phyloP scores from a whole-genome alignment of 2,797 vertebrate species.

The Synanceia verrucosa region DNA sequence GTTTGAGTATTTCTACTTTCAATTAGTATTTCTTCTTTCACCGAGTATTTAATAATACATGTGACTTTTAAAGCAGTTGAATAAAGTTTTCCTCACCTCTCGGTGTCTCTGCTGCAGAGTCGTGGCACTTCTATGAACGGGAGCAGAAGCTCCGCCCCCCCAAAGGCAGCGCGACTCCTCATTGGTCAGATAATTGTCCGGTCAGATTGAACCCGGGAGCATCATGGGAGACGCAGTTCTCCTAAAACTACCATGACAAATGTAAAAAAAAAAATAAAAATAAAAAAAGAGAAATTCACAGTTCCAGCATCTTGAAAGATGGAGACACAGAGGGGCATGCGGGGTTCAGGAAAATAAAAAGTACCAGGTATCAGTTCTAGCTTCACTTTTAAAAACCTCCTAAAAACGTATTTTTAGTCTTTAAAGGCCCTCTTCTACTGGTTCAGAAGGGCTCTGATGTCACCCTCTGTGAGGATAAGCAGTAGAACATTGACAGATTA shows the following conservation, averaged over 20 bases:
- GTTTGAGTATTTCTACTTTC: neutral
- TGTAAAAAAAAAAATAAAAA: too few relatives aligned
- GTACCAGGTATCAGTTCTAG: too few relatives aligned
- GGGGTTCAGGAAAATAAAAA: too few relatives aligned
- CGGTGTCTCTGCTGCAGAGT: conserved; percentile 77
- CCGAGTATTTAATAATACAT: neutral
- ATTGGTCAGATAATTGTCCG: conserved; percentile 57
- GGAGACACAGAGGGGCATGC: too few relatives aligned
- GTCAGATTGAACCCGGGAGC: neutral
- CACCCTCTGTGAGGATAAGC: too few relatives aligned
- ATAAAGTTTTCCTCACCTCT: conserved; percentile 50
- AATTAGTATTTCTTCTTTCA: neutral
- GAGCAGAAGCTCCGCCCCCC: conserved; percentile 31
- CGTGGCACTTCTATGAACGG: conserved; percentile 87
- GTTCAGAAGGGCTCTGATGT: too few relatives aligned
- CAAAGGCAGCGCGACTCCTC: neutral
- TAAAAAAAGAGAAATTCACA: too few relatives aligned
- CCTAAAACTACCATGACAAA: neutral
- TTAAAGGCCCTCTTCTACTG: too few relatives aligned
- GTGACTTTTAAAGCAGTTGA: neutral
- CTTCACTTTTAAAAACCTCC: too few relatives aligned
- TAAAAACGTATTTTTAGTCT: too few relatives aligned
- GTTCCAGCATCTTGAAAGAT: too few relatives aligned
- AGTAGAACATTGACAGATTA: too few relatives aligned
- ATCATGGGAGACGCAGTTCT: conserved; percentile 14